A percentile compares a stretch with the other conserved stretches of the same genome.
phyloP scores from a whole-genome alignment of 2,888 invertebrate species.

The Galeruca laticollis region DNA sequence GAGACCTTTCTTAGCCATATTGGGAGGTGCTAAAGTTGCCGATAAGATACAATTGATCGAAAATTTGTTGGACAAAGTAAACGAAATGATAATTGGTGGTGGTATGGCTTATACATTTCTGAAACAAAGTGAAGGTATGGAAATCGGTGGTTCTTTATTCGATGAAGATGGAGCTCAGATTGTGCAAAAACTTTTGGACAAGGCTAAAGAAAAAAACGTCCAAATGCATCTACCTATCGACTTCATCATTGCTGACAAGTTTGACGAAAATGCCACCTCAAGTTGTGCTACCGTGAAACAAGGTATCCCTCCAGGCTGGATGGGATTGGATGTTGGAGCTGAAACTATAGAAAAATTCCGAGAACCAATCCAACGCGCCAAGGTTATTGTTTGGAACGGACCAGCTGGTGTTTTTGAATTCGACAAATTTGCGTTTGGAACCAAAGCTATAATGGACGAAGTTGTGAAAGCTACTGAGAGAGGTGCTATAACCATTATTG shows the following conservation, averaged over 20 bases:
- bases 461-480: constrained; percentile 89
- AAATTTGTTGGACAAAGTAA: constrained; percentile 96
- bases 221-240: constrained; percentile 95
- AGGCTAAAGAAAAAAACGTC: constrained; percentile 92
- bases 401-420: constrained; percentile 99
- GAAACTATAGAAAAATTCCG: constrained; percentile 84
- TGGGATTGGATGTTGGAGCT: constrained; percentile 96
- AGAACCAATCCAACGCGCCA: constrained; percentile 87
- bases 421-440: constrained; percentile 91
- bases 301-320: constrained; percentile 93
- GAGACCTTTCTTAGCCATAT: constrained; percentile 96
- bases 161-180: constrained; percentile 98
- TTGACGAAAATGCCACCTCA: constrained; percentile 90
- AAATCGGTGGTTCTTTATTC: constrained; percentile 95
- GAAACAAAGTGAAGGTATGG: constrained; percentile 90
- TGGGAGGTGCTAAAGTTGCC: constrained; percentile 99
- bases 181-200: constrained; percentile 87
- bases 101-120: constrained; percentile 99
- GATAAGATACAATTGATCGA: constrained; percentile 98
- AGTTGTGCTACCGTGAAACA: constrained; percentile 80
- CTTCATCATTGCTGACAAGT: constrained; percentile 95
- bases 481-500: constrained; percentile 91
- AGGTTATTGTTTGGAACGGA: constrained; percentile 70
- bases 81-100: constrained; percentile 99
- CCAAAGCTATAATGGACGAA: constrained; percentile 92